phyloP scores from a whole-genome alignment of 2,888 invertebrate genomes.

The Teinopalpus imperialis region DNA sequence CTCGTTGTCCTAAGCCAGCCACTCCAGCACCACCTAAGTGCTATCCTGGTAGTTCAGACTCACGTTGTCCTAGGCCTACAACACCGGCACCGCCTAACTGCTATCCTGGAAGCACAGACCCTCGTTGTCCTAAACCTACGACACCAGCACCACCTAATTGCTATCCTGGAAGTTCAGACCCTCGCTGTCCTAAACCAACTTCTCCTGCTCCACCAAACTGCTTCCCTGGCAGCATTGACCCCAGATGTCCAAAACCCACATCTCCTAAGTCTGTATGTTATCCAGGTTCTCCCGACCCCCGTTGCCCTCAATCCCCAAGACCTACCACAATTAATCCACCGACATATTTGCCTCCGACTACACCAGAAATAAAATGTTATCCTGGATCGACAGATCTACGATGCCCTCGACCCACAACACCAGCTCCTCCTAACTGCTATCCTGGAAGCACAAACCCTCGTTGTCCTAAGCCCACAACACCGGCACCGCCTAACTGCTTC shows the following conservation, averaged over 20 bases:
- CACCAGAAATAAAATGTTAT: conserved; percentile 42
- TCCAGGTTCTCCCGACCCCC: conserved; percentile 42
- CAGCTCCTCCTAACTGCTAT: conserved; percentile 38
- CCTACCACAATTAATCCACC: conserved; percentile 38
- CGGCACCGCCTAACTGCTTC: conserved; percentile 36
- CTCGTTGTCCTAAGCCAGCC: conserved; percentile 35
- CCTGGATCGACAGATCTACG: conserved; percentile 43
- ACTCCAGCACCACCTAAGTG: conserved; percentile 29
- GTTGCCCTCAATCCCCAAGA: conserved; percentile 41
- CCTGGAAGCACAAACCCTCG: conserved; percentile 39
- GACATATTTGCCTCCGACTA: conserved; percentile 37
- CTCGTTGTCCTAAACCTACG: conserved; percentile 37
- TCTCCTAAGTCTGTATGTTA: conserved; percentile 39
- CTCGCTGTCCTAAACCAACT: conserved; percentile 39
- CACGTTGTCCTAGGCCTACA: conserved; percentile 44
- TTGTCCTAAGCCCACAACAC: conserved; percentile 42
- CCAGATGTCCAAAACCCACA: conserved; percentile 38
- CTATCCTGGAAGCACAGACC: conserved; percentile 32
- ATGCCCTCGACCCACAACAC: conserved; percentile 43
- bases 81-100: conserved; percentile 37
- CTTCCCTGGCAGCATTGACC: conserved; percentile 30
- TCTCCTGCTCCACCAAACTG: conserved; percentile 28
- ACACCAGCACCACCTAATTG: conserved; percentile 1
- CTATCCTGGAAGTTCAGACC: conserved; percentile 1
- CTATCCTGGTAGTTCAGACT: conserved; percentile 41